A percentile compares a stretch with the other conserved stretches of the same genome.
phyloP scores from a whole-genome alignment of 2,113 vertebrate species.

The Elephas maximus region DNA sequence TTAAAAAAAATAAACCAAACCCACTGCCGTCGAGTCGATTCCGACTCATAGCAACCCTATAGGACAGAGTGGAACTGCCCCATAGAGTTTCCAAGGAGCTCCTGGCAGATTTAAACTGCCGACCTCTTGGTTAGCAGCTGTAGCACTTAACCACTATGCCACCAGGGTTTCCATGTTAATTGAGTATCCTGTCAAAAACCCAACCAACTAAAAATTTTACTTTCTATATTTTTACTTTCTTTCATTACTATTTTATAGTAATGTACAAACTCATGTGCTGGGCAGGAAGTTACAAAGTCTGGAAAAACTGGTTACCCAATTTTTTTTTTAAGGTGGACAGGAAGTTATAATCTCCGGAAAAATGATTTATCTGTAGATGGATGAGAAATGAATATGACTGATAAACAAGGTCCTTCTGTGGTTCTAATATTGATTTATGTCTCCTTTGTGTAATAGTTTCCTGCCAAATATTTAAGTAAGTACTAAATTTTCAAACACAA shows the following conservation, averaged over 20 bases:
- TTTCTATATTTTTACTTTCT: background rate
- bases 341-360: background rate
- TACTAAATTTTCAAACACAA: background rate
- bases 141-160: too few species aligned
- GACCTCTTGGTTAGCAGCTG: too few species aligned
- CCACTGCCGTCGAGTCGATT: too few species aligned
- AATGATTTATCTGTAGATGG: background rate
- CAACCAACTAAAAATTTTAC: background rate
- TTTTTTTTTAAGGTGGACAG: background rate
- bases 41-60: too few species aligned
- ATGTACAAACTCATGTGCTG: background rate
- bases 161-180: background rate
- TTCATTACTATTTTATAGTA: too few species aligned
- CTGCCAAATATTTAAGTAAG: background rate
- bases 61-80: too few species aligned
- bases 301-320: background rate
- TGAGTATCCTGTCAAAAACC: background rate
- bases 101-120: too few species aligned
- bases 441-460: background rate
- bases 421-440: background rate
- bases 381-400: background rate
- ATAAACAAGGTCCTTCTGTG: background rate
- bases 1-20: too few species aligned
- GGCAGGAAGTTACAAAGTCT: background rate
- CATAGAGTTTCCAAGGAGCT: too few species aligned